Conservation (phyloP, 2,113 vertebrate genomes). For the Brachypodius melanocephalos region DNA sequence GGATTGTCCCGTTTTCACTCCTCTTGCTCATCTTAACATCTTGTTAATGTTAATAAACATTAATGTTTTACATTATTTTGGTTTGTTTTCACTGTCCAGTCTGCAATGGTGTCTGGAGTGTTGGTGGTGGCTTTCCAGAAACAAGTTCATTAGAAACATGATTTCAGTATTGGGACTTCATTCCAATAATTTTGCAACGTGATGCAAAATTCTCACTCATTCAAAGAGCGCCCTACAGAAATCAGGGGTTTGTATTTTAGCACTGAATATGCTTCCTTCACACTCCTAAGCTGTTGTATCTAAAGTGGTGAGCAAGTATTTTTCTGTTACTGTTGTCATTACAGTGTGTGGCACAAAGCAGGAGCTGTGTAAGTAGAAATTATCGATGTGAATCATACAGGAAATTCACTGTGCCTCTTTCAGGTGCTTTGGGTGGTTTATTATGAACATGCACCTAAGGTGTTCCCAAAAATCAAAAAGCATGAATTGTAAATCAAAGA, state of each 20-base stretch:
- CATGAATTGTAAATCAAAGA: not conserved
- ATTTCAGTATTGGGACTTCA: not conserved
- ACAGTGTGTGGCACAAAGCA: not conserved
- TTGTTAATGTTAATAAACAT: not conserved
- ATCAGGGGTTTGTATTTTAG: not conserved
- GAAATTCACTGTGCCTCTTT: not conserved
- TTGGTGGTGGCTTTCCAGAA: not conserved
- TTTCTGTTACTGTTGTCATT: not conserved
- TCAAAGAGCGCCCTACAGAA: not conserved
- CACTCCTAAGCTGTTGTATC: not conserved
- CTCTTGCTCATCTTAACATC: not conserved
- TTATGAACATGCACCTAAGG: not conserved
- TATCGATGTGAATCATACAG: not conserved
- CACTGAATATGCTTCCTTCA: not conserved
- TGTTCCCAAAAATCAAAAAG: not conserved
- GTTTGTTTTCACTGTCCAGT: not conserved
- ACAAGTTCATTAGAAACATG: not conserved
- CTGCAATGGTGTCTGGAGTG: not conserved
- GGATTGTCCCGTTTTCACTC: not conserved
- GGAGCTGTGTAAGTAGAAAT: not conserved
- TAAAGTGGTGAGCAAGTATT: not conserved
- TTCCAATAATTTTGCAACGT: not conserved
- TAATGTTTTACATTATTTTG: not conserved
- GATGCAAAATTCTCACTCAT: not conserved
- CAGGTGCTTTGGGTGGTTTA: not conserved